Conservation (phyloP, 2,888 invertebrate genomes). For the Tipula unca region DNA sequence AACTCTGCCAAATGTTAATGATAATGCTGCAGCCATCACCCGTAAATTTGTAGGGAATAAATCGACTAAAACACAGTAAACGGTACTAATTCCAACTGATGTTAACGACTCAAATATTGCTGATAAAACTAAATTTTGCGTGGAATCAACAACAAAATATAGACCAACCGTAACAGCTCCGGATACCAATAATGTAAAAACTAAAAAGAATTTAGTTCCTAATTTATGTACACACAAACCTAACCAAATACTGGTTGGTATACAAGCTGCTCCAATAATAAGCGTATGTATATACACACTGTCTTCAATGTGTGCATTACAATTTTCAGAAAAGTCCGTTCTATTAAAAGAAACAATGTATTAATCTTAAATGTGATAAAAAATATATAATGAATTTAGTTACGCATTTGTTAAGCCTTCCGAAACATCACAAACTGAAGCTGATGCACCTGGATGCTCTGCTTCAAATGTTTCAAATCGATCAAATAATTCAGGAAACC, state of each 20-base stretch:
- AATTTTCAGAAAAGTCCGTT: slow-evolving; percentile 46
- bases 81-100: slow-evolving; percentile 68
- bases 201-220: slow-evolving; percentile 74
- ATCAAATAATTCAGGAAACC: slow-evolving; percentile 84
- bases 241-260: slow-evolving; percentile 70
- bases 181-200: slow-evolving; percentile 65
- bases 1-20: slow-evolving; percentile 67
- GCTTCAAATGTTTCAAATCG: slow-evolving; percentile 69
- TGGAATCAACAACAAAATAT: slow-evolving; percentile 63
- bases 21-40: slow-evolving; percentile 75
- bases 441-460: slow-evolving; percentile 54
- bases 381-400: not conserved
- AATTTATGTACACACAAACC: slow-evolving; percentile 70
- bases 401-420: slow-evolving; percentile 42
- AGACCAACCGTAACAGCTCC: slow-evolving; percentile 64
- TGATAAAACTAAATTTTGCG: slow-evolving; percentile 63
- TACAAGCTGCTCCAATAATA: slow-evolving; percentile 70
- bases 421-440: slow-evolving; percentile 71
- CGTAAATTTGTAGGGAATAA: slow-evolving; percentile 75
- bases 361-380: not conserved
- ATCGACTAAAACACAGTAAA: slow-evolving; percentile 74
- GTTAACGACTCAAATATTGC: slow-evolving; percentile 73
- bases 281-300: slow-evolving; percentile 68
- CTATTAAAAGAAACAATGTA: not conserved
- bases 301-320: slow-evolving; percentile 53